Percentiles rank a stretch among this genome's conserved stretches.
These are phyloP conservation scores for Limosa lapponica DNA, from an alignment of 2,797 vertebrate genomes.

Conservation along the genomic window DNA sequence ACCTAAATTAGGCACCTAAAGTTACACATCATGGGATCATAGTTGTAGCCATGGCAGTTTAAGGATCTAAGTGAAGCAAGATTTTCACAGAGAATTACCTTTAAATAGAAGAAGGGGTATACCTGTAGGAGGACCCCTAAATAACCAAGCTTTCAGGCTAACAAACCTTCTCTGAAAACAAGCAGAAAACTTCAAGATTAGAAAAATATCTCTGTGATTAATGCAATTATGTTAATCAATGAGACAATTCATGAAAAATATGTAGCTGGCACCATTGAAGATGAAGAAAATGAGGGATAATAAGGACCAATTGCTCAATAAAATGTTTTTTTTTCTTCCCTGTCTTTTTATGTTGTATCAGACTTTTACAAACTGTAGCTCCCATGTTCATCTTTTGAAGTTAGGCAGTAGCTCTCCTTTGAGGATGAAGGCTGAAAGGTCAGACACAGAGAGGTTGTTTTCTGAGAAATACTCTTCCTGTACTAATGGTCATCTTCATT, in stretches of 20 bases:
- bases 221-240: not conserved
- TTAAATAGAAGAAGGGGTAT: not conserved
- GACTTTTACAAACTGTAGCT: not conserved
- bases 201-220: not conserved
- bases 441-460: not conserved
- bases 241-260: not conserved
- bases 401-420: not conserved
- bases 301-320: not conserved
- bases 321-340: not conserved
- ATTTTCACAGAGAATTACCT: not conserved
- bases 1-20: not conserved
- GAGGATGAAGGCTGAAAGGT: not conserved
- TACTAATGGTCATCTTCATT: not conserved
- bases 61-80: not conserved
- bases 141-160: not conserved
- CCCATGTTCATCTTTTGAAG: not conserved
- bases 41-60: not conserved
- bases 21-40: not conserved
- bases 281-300: not conserved
- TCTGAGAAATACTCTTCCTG: not conserved
- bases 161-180: not conserved
- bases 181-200: not conserved
- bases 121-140: not conserved
- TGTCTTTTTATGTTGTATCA: not conserved
- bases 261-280: not conserved